phyloP scores from a whole-genome alignment of 2,888 invertebrate genomes.

The Chirona hameri region DNA sequence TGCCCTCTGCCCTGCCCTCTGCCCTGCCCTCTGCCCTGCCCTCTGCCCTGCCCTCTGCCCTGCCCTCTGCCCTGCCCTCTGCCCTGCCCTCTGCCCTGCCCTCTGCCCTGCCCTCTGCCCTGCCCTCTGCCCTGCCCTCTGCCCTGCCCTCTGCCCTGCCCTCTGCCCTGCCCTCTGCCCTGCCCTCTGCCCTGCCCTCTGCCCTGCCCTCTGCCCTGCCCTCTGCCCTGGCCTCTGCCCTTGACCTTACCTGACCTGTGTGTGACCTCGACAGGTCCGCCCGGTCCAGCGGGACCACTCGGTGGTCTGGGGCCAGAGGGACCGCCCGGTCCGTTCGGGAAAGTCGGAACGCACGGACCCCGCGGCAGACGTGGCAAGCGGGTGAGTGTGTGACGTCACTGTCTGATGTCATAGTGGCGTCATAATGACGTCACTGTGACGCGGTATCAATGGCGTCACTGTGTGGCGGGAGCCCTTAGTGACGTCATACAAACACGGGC shows the following conservation, averaged over 20 bases:
- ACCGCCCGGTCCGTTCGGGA: constrained; percentile 72
- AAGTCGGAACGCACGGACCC: constrained; percentile 35
- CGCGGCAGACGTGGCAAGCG: constrained; percentile 38
- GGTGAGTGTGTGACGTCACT: constrained; percentile 30
- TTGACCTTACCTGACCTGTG: not conserved
- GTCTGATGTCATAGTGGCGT: not conserved
- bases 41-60: no score
- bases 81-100: no score
- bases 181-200: no score
- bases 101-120: not conserved
- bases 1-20: no score
- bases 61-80: no score
- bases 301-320: constrained; percentile 63
- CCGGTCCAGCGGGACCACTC: constrained; percentile 68
- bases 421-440: not conserved
- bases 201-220: no score
- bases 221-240: no score
- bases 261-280: constrained; percentile 50
- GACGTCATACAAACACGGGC: no score
- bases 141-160: not conserved
- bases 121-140: not conserved
- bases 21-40: no score
- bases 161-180: not conserved
- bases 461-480: no score
- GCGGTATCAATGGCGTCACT: not conserved